Base-by-base conservation (phyloP, 2,888 invertebrate species). In the Aphidius colemani region DNA sequence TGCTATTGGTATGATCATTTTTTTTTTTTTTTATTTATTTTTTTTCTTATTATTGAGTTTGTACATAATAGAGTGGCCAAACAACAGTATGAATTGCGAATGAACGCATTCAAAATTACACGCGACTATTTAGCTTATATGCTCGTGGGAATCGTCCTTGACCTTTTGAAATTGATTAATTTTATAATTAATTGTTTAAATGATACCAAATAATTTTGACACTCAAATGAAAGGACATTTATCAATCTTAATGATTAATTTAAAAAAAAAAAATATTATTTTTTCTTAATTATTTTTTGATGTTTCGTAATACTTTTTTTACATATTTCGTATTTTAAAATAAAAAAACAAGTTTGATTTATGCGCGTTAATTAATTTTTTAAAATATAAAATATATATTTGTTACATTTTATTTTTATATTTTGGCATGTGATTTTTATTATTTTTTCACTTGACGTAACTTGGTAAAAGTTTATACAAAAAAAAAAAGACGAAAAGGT, bases 101-200 rank as follows among this genome's bases (percentile, higher is more conserved):
- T 53, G 9, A 48, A 48, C 49, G 62, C 50, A 63, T 50, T 44
- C 49, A 41, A 59, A 56, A 46, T 53, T 53, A 63, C 63, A 63
- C 59, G 53, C 59, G 58, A 59, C 59, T 53, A n/a, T n/a, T 43
- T 44, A 51, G 45, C 63, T 48, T 64, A 18, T 1, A 53, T 64
- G 64, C 53, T 61, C 63, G 63, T 67, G 63, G 58, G 65, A 67
- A 67, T 61, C 56, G 46, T 13, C 63, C 63, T 63, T 63, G 62
- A 63, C 62, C 57, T 63, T 58, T 63, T 63, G 3, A 39, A 60
- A 39, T 18, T 43, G 43, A 13, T 60, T 48, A 60, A 56, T 61
- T 64, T 63, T 62, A 46, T 63, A 66, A 67, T 67, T 65, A 61
- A 67, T 67, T 65, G 30, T 30, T 30, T 30, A 30, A 30, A 30